Base-by-base conservation (phyloP, 2,797 vertebrate species). In the Peromyscus attwateri region DNA sequence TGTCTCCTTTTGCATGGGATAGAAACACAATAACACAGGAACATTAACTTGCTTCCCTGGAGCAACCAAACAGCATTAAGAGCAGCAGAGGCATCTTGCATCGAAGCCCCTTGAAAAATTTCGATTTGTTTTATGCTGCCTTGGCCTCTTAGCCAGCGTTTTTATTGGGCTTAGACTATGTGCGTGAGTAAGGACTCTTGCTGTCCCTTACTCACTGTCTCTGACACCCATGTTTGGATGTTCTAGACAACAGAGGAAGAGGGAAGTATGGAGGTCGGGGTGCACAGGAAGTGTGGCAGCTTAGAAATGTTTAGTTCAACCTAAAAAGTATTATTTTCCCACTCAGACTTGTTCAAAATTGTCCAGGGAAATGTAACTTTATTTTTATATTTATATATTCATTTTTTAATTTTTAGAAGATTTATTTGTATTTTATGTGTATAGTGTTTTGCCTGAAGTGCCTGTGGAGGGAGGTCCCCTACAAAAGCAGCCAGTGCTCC, bases 1-100 rank as follows among this genome's bases (percentile, higher is more conserved):
- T 92, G 96, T 92, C 66, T 96, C 57, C 95, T 92, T 95, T 98
- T 97, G 76, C 89, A 70, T n/a, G 73, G 85, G 13, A 95, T 96
- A 73, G 96, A 98, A 95, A 68, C 87, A 97, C 97, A 98, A 96
- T 62, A 96, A 97, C 73, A 83, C 11, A 81, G 97, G 96, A 93
- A 1, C 94, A 95, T 92, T 94, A 97, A 97, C 83, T 82, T 91
- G 79, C 87, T 98, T 96, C 95, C 71, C 71, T 75, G 12, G 23
- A 75, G 71, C 71, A 73, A 73, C 4, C 37, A 25, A 25, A 73
- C 21, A 25, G 71, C 37, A 75, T 75, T 75, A 89, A 97, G 68
- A 92, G 84, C 14, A 82, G 96, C 66, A 93, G 94, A 96, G 93
- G 92, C 14, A n/a, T 81, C 91, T 81, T 34, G 55, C 0, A 0